Evolutionary conservation across 64 coral and sea anemone genomes (phyloP).

Genomic region (Stylophora pistillata): DNA sequence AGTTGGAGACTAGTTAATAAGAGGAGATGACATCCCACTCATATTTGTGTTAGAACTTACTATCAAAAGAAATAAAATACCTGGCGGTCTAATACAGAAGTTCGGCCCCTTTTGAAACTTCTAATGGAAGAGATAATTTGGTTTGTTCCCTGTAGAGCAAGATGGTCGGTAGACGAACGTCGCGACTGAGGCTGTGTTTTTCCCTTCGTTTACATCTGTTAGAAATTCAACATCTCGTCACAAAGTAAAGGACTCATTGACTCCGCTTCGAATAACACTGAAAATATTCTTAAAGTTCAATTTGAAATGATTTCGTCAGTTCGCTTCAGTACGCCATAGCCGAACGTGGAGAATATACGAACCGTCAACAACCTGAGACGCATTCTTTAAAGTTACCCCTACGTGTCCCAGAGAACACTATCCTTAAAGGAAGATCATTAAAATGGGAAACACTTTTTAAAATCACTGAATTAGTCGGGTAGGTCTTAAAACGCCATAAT

Average conservation of each 20-base stretch:
- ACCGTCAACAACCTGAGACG: no score
- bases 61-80: neutral
- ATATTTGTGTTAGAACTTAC: neutral
- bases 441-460: no score
- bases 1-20: conserved; percentile 23
- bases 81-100: no score
- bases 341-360: no score
- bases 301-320: neutral
- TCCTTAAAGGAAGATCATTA: no score
- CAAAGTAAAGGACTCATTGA: neutral
- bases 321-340: no score
- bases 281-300: neutral
- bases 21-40: neutral
- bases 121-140: neutral
- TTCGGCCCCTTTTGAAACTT: no score
- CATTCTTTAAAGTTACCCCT: no score
- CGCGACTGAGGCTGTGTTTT: neutral
- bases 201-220: neutral
- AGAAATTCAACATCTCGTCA: neutral
- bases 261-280: neutral
- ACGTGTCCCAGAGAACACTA: no score
- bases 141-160: neutral
- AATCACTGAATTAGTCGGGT: no score
- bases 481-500: no score
- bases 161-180: neutral